Conservation (phyloP, 2,888 invertebrate species). For the Aquatica leii region DNA sequence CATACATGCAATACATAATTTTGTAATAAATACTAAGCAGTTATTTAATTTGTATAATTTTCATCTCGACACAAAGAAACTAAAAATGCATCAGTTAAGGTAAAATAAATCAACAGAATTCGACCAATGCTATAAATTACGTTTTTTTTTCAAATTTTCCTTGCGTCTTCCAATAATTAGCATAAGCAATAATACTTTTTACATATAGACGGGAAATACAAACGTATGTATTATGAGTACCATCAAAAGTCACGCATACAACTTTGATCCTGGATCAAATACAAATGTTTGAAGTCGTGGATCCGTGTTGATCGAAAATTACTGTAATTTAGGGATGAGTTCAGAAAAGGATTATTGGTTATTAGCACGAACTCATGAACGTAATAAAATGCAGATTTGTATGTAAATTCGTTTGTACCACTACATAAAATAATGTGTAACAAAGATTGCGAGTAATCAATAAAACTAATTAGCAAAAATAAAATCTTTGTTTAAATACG, state of each 20-base stretch:
- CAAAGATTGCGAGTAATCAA: not conserved
- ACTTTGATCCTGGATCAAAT: conserved; percentile 33
- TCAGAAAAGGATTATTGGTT: conserved; percentile 33
- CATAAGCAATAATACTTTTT: conserved; percentile 13
- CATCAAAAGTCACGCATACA: conserved; percentile 31
- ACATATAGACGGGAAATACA: conserved; percentile 11
- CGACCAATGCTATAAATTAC: no score
- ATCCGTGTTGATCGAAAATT: conserved; percentile 36
- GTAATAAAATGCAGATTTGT: conserved; percentile 22
- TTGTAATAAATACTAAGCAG: no score
- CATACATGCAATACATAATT: no score
- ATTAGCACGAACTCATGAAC: conserved; percentile 33
- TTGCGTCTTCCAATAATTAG: not conserved
- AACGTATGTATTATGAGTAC: conserved; percentile 14
- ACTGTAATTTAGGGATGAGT: conserved; percentile 37
- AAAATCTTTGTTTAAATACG: no score
- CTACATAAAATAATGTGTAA: conserved; percentile 3
- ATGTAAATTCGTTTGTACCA: conserved; percentile 10
- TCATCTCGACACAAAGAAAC: no score
- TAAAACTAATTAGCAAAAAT: no score
- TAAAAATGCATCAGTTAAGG: no score
- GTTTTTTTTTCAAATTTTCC: not conserved
- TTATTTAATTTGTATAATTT: no score
- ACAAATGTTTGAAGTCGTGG: conserved; percentile 36
- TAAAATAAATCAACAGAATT: no score